Evolutionary conservation across 2,113 vertebrate genomes (phyloP).

Genomic region (Thinocorus orbignyianus): DNA sequence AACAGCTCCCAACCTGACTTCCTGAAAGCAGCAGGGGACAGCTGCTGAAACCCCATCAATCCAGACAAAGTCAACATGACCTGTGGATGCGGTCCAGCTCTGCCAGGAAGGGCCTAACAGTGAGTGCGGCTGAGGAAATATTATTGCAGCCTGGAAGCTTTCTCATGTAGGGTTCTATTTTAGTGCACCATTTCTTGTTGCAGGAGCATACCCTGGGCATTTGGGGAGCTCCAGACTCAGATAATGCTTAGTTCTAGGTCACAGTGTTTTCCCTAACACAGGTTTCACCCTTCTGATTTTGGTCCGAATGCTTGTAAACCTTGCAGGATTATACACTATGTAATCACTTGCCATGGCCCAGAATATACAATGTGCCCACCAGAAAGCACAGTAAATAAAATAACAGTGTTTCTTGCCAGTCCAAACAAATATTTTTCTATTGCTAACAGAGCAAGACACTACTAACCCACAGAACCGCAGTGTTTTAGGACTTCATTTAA

Average conservation of each 20-base stretch:
- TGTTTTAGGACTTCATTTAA: constrained; percentile 25
- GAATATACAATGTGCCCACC: background rate
- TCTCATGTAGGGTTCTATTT: constrained; percentile 43
- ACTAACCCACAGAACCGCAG: constrained; percentile 21
- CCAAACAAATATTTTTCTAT: constrained; percentile 37
- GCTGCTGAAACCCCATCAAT: constrained; percentile 40
- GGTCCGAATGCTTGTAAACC: accelerated
- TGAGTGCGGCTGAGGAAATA: constrained; percentile 10
- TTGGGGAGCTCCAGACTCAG: background rate
- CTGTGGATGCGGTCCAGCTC: background rate
- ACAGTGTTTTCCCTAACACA: background rate
- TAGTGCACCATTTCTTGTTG: background rate
- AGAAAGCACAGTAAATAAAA: constrained; percentile 9
- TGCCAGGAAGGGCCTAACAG: constrained; percentile 19
- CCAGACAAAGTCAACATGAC: constrained; percentile 49
- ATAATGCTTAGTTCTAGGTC: background rate
- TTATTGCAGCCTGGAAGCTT: constrained; percentile 26
- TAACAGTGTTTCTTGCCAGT: constrained; percentile 17
- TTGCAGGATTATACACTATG: background rate
- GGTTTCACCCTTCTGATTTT: background rate
- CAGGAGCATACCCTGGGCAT: background rate
- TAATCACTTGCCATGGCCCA: background rate
- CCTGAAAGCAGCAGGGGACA: constrained; percentile 8
- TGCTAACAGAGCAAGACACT: constrained; percentile 24
- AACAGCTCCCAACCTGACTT: background rate